Percentiles rank a stretch among this genome's conserved stretches.
Conservation (phyloP, 2,797 vertebrate species). For the Poeciliopsis turneri region DNA sequence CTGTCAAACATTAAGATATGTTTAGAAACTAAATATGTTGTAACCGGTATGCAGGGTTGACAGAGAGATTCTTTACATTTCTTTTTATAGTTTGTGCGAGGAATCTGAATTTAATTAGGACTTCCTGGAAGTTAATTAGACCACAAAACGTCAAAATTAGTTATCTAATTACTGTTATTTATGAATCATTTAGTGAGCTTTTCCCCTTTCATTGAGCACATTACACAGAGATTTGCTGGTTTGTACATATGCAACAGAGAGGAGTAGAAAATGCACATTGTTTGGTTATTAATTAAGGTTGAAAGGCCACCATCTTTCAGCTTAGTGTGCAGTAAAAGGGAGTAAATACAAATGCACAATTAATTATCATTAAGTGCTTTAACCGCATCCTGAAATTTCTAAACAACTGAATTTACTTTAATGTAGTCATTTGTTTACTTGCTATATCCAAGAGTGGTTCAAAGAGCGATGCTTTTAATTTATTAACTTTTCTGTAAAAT, state of each 20-base stretch:
- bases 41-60: slow-evolving; percentile 18
- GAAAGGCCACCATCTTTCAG: slow-evolving; percentile 57
- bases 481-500: slow-evolving; percentile 49
- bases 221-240: slow-evolving; percentile 8
- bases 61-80: slow-evolving; percentile 48
- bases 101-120: slow-evolving; percentile 68
- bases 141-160: slow-evolving; percentile 54
- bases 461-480: slow-evolving; percentile 39
- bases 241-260: slow-evolving; percentile 9
- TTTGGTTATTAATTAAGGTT: slow-evolving; percentile 57
- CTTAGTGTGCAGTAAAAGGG: slow-evolving; percentile 53
- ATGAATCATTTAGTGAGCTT: slow-evolving; percentile 60
- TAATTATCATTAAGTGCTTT: slow-evolving; percentile 63
- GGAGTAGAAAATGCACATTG: slow-evolving; percentile 30
- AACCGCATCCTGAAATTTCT: slow-evolving; percentile 32
- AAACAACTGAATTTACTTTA: slow-evolving; percentile 54
- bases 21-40: slow-evolving; percentile 45
- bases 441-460: slow-evolving; percentile 26
- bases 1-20: slow-evolving; percentile 12
- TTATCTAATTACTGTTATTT: slow-evolving; percentile 60
- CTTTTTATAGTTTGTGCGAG: slow-evolving; percentile 63
- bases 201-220: background rate
- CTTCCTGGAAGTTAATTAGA: slow-evolving; percentile 58
- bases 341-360: slow-evolving; percentile 47
- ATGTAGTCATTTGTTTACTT: slow-evolving; percentile 57